Conservation (phyloP, 2,888 invertebrate genomes). For the Hoplodrina ambigua region DNA sequence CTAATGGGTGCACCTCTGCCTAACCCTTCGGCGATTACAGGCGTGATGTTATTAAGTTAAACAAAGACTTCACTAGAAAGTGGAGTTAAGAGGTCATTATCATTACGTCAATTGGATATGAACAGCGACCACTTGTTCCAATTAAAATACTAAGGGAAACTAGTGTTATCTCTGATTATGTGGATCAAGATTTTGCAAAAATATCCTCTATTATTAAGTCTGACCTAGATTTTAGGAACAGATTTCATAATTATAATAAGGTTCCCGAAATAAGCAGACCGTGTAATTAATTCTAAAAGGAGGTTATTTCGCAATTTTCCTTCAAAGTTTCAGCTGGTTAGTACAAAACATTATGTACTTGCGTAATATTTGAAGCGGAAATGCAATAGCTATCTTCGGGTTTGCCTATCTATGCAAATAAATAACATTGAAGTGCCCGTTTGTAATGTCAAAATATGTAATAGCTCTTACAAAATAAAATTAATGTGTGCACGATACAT, state of each 20-base stretch:
- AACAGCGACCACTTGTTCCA: constrained; percentile 52
- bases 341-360: not conserved
- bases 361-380: constrained; percentile 7
- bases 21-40: too few species aligned
- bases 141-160: constrained; percentile 49
- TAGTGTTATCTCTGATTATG: constrained; percentile 26
- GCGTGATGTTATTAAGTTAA: not conserved
- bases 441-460: too few species aligned
- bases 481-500: too few species aligned
- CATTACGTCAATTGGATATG: constrained; percentile 63
- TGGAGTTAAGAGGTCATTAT: constrained; percentile 45
- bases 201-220: constrained; percentile 6
- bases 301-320: constrained; percentile 28
- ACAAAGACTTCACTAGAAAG: constrained; percentile 51
- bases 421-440: too few species aligned
- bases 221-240: constrained; percentile 39
- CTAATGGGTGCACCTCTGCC: too few species aligned
- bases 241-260: constrained; percentile 25
- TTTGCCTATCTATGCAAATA: too few species aligned
- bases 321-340: not conserved
- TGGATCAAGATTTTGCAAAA: constrained; percentile 29
- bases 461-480: too few species aligned
- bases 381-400: not conserved
- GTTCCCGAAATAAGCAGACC: constrained; percentile 15
- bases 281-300: constrained; percentile 23